Conservation (phyloP, 2,113 vertebrate genomes). For the Lonchura striata region DNA sequence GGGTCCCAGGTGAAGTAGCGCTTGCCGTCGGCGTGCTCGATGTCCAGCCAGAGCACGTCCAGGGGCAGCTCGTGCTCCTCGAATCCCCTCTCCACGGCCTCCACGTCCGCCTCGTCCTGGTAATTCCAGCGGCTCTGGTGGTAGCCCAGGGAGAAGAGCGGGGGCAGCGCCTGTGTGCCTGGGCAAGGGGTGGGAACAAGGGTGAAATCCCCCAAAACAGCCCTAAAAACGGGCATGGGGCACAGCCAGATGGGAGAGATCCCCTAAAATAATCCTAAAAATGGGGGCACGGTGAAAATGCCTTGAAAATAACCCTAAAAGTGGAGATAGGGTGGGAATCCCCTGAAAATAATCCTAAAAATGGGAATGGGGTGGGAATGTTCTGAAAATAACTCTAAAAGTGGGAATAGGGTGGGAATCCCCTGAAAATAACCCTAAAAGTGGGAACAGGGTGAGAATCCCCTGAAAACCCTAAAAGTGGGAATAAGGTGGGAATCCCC, state of each 20-base stretch:
- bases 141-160: conserved; percentile 84
- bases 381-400: not conserved
- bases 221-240: rapidly evolving
- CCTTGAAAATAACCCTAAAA: not conserved
- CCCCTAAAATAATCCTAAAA: rapidly evolving
- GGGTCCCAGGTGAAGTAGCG: conserved; percentile 97
- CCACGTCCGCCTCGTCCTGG: conserved; percentile 90
- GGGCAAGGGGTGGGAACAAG: not conserved
- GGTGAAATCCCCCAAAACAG: rapidly evolving
- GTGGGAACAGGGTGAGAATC: rapidly evolving
- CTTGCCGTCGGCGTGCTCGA: conserved; percentile 93
- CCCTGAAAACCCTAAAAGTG: no score
- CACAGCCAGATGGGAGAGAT: no score
- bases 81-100: conserved; percentile 80
- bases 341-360: not conserved
- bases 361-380: rapidly evolving
- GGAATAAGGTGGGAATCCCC: no score
- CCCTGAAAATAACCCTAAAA: not conserved
- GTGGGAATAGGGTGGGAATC: rapidly evolving
- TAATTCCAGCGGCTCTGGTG: conserved; percentile 99
- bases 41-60: conserved; percentile 95
- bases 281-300: rapidly evolving
- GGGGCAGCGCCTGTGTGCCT: conserved; percentile 92
- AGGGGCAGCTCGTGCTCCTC: conserved; percentile 85
- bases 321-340: no score